These are phyloP conservation scores for Cephalopholis sonnerati DNA, from an alignment of 2,113 vertebrate genomes.

Conservation along the genomic window DNA sequence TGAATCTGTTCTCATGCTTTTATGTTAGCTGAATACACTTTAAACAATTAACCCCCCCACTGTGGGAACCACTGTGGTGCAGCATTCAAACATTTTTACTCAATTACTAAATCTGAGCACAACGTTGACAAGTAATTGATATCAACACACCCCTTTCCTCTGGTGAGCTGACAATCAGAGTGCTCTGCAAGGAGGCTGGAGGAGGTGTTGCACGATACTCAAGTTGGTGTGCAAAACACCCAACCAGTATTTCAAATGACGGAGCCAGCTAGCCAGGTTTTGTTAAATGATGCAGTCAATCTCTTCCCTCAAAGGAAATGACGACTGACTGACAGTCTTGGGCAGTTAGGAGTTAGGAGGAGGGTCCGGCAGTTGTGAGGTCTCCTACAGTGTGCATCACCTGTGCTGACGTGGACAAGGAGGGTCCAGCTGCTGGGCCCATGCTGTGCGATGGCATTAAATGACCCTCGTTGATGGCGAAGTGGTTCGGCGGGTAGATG, in stretches of 20 bases:
- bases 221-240: not conserved
- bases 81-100: constrained; percentile 25
- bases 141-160: constrained; percentile 10
- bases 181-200: constrained; percentile 18
- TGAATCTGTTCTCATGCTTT: not conserved
- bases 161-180: constrained; percentile 27
- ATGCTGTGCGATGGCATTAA: constrained; percentile 47
- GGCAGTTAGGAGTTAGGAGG: constrained; percentile 33
- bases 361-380: constrained; percentile 46
- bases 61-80: not conserved
- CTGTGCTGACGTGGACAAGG: constrained; percentile 39
- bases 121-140: constrained; percentile 31
- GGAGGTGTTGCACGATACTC: constrained; percentile 5
- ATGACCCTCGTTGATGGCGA: constrained; percentile 40
- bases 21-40: not conserved
- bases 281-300: constrained; percentile 35
- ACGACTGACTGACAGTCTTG: constrained; percentile 4
- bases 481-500: constrained; percentile 68
- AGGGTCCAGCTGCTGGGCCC: constrained; percentile 29
- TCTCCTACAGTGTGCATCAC: constrained; percentile 40
- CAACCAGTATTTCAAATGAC: constrained; percentile 31
- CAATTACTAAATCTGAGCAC: constrained; percentile 24
- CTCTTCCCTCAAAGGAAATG: not conserved
- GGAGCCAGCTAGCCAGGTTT: constrained; percentile 5
- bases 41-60: not conserved